Evolutionary conservation across 2,888 invertebrate species (phyloP).

Genomic region (Busseola fusca): DNA sequence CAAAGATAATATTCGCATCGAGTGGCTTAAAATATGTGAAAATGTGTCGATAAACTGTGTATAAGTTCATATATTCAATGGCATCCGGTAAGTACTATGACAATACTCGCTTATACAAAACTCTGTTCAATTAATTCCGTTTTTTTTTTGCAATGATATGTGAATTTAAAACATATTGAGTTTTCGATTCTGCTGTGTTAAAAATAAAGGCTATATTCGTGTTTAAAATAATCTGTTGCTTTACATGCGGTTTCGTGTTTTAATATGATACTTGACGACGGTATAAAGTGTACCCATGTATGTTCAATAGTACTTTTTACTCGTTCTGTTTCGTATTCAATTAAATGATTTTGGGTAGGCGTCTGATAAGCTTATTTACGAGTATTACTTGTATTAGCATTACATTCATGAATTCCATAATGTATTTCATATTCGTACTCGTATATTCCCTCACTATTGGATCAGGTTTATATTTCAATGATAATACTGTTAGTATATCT

Average conservation of each 20-base stretch:
- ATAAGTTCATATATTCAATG: slow-evolving; percentile 69
- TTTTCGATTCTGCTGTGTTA: slow-evolving; percentile 6
- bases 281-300: background rate
- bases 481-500: background rate
- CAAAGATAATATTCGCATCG: slow-evolving; percentile 37
- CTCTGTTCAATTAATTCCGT: slow-evolving; percentile 6
- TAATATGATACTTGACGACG: slow-evolving; percentile 30
- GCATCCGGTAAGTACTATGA: slow-evolving; percentile 70
- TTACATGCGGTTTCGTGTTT: slow-evolving; percentile 22
- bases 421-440: background rate
- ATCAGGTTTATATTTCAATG: background rate
- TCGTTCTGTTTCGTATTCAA: background rate
- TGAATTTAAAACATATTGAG: background rate
- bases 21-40: slow-evolving; percentile 58
- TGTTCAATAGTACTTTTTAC: slow-evolving; percentile 7
- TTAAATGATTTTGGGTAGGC: background rate
- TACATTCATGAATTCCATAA: background rate
- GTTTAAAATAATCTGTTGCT: slow-evolving; percentile 24
- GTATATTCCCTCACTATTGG: background rate
- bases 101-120: slow-evolving; percentile 21
- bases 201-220: slow-evolving; percentile 15
- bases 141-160: slow-evolving; percentile 26
- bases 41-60: slow-evolving; percentile 69
- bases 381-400: background rate
- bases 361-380: slow-evolving; percentile 16